Conservation (phyloP, 2,888 invertebrate species). For the Calameuta filiformis region DNA sequence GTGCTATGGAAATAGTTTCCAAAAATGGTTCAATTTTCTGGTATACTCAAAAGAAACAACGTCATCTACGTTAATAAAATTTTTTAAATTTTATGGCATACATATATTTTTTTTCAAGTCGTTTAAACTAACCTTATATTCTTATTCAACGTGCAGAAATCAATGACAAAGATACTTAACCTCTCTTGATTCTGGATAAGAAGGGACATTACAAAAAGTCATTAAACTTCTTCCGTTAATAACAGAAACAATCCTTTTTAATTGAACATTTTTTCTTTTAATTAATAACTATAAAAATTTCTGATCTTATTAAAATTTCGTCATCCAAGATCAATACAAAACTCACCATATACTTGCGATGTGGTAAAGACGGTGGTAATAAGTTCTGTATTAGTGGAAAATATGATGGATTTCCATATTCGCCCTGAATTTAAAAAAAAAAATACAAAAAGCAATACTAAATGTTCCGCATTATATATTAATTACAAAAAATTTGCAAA, state of each 20-base stretch:
- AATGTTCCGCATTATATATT: not conserved
- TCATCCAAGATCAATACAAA: conserved; percentile 11
- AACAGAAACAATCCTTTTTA: not conserved
- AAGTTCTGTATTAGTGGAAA: conserved; percentile 3
- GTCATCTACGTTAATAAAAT: not conserved
- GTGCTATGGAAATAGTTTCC: conserved; percentile 31
- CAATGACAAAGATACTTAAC: not conserved
- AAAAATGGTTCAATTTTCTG: not conserved
- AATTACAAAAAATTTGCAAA: not conserved
- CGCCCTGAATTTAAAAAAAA: conserved; percentile 20
- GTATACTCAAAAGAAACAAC: not conserved
- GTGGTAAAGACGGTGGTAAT: conserved; percentile 23
- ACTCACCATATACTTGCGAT: conserved; percentile 23
- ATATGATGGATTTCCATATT: conserved; percentile 20
- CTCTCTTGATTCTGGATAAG: no score
- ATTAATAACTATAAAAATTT: conserved; percentile 10
- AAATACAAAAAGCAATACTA: not conserved
- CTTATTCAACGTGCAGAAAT: not conserved
- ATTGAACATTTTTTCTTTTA: not conserved
- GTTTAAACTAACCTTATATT: not conserved
- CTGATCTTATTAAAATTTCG: not conserved
- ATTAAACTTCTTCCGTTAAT: not conserved
- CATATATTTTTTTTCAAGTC: not conserved
- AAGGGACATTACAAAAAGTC: not conserved
- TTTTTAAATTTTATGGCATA: not conserved